Conservation (phyloP, 2,888 invertebrate genomes). For the Phasia obesa region DNA sequence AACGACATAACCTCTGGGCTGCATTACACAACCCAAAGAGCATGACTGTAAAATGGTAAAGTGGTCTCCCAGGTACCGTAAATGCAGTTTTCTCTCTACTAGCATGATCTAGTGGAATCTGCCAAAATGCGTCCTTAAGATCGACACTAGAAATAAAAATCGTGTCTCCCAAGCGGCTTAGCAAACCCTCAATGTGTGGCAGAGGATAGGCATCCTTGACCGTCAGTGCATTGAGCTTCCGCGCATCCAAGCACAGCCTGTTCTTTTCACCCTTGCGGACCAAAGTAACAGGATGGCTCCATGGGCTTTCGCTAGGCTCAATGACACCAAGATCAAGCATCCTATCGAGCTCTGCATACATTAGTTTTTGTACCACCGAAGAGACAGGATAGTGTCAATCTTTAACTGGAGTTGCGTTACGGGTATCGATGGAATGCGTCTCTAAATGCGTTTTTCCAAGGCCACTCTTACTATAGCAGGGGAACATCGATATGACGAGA, state of each 20-base stretch:
- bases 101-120: background rate
- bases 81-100: conserved; percentile 23
- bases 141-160: background rate
- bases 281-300: background rate
- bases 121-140: conserved; percentile 7
- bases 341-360: no score
- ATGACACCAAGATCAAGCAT: no score
- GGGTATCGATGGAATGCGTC: no score
- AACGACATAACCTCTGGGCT: conserved; percentile 35
- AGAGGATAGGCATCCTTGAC: no score
- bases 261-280: conserved; percentile 13
- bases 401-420: background rate
- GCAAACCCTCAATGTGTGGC: no score
- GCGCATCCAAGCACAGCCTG: no score
- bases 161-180: no score
- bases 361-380: background rate
- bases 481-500: background rate
- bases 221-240: no score
- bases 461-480: background rate
- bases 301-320: background rate
- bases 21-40: conserved; percentile 48
- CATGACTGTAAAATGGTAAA: conserved; percentile 39
- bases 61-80: conserved; percentile 1
- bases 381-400: background rate
- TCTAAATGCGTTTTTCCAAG: background rate